Conservation (phyloP, 2,797 vertebrate species). For the Protosalanx chinensis region DNA sequence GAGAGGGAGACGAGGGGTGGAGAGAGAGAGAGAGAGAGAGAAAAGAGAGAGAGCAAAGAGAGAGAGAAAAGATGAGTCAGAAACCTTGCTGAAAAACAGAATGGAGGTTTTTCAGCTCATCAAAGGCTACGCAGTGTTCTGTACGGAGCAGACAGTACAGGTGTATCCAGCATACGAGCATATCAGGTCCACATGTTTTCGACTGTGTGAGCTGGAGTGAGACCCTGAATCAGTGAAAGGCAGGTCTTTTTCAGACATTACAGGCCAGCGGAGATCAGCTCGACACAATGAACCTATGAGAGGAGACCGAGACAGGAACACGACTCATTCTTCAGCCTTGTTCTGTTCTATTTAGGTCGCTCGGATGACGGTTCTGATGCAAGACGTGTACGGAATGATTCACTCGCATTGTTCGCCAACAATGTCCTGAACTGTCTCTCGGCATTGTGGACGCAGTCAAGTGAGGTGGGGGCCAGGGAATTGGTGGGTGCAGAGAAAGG, state of each 20-base stretch:
- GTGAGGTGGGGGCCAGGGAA: background rate
- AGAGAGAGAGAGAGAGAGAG: background rate
- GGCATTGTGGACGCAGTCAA: too few relatives aligned
- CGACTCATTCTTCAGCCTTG: too few relatives aligned
- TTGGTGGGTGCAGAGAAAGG: background rate
- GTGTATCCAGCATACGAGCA: conserved; percentile 23
- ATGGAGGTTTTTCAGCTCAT: background rate
- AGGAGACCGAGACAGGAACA: too few relatives aligned
- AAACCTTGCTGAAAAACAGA: too few relatives aligned
- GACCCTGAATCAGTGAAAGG: background rate
- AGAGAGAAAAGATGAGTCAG: background rate
- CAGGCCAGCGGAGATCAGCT: too few relatives aligned
- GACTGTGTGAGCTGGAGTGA: background rate
- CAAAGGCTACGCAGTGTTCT: background rate
- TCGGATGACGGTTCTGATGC: too few relatives aligned
- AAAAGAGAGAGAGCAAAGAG: background rate
- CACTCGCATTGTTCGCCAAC: too few relatives aligned
- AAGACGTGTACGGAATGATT: too few relatives aligned
- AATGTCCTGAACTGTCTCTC: too few relatives aligned
- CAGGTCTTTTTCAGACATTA: too few relatives aligned
- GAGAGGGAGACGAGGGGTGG: background rate
- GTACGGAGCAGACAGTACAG: background rate
- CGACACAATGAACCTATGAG: too few relatives aligned
- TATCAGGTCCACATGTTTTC: conserved; percentile 10
- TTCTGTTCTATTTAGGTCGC: too few relatives aligned